These are phyloP conservation scores for Elachura formosa DNA, from an alignment of 2,113 vertebrate species.

Conservation along the genomic window DNA sequence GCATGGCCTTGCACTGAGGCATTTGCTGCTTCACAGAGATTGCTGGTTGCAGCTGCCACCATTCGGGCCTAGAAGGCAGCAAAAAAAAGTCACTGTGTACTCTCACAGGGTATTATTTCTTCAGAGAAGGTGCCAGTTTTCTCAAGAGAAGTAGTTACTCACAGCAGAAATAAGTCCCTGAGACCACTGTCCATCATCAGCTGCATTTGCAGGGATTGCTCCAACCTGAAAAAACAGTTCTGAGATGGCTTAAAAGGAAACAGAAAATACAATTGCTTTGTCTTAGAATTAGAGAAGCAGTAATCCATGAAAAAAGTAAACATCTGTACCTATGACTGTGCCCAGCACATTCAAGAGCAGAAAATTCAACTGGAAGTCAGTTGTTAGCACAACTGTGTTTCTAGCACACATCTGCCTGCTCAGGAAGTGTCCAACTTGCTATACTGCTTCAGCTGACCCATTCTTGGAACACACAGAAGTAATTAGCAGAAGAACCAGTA, in stretches of 20 bases:
- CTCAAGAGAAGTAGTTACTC: slow-evolving; percentile 63
- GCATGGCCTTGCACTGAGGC: slow-evolving; percentile 96
- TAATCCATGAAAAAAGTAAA: background rate
- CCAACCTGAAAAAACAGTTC: slow-evolving; percentile 80
- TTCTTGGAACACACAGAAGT: background rate
- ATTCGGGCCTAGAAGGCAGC: slow-evolving; percentile 83
- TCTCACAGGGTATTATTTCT: background rate
- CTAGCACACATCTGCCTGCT: background rate
- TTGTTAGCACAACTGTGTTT: background rate
- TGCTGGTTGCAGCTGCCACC: slow-evolving; percentile 97
- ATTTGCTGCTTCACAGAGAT: slow-evolving; percentile 94
- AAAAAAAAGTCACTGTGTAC: background rate
- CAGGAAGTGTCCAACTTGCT: background rate
- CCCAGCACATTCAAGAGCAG: background rate
- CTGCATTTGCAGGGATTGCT: slow-evolving; percentile 91
- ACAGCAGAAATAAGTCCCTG: slow-evolving; percentile 98
- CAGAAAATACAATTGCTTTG: background rate
- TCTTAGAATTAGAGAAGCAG: background rate
- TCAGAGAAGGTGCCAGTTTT: background rate
- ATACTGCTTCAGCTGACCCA: background rate
- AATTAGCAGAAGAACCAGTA: background rate
- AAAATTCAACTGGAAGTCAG: background rate
- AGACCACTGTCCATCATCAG: slow-evolving; percentile 97
- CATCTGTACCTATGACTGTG: background rate
- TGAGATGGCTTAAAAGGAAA: background rate